Percentiles rank a stretch among this genome's conserved stretches.
phyloP scores from a whole-genome alignment of 2,113 vertebrate genomes.

The Argyrosomus japonicus region DNA sequence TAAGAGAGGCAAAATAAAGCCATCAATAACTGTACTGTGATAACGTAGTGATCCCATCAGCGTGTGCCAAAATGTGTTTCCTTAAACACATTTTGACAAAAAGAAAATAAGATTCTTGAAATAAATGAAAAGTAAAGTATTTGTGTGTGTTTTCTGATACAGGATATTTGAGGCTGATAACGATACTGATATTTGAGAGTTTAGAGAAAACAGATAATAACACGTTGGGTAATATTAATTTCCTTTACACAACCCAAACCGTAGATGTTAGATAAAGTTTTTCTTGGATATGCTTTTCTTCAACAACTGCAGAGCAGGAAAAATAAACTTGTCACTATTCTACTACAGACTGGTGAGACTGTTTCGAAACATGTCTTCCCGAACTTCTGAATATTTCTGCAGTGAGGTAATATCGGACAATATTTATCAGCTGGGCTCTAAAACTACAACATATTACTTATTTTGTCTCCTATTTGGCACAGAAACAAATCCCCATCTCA shows the following conservation, averaged over 20 bases:
- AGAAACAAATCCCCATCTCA: neutral
- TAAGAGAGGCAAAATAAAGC: neutral
- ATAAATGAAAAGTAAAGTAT: neutral
- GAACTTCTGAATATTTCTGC: too few relatives aligned
- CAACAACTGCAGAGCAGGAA: too few relatives aligned
- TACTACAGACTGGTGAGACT: too few relatives aligned
- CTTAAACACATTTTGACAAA: neutral
- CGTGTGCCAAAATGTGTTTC: neutral
- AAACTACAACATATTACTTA: too few relatives aligned
- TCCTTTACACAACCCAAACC: neutral
- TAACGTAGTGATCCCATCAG: neutral
- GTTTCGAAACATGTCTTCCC: too few relatives aligned
- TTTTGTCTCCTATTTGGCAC: neutral
- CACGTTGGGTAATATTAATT: neutral
- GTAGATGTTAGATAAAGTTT: too few relatives aligned
- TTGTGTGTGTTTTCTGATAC: neutral
- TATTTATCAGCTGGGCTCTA: neutral
- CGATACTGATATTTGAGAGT: neutral
- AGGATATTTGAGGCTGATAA: neutral
- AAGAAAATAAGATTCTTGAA: neutral
- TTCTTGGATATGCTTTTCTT: too few relatives aligned
- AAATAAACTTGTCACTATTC: too few relatives aligned
- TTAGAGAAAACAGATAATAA: neutral
- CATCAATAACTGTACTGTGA: neutral
- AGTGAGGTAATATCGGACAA: too few relatives aligned